These are phyloP conservation scores for Dynastes maya DNA, from an alignment of 2,888 invertebrate species.

Conservation along the genomic window DNA sequence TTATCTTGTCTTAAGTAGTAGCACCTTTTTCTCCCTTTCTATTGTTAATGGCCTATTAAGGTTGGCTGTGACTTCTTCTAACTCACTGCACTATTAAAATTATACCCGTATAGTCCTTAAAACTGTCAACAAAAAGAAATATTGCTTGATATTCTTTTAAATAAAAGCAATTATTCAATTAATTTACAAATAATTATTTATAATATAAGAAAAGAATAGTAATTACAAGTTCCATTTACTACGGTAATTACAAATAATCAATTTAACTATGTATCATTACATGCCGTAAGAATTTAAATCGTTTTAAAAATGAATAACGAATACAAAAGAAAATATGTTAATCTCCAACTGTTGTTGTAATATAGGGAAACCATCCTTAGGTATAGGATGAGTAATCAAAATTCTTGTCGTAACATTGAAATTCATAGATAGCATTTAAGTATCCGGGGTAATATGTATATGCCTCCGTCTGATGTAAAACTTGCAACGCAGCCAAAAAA, in stretches of 20 bases:
- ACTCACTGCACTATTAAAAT: no score
- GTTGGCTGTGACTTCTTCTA: constrained; percentile 35
- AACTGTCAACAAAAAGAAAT: no score
- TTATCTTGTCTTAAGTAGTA: constrained; percentile 56
- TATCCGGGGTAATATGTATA: constrained; percentile 45
- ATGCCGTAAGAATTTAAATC: constrained; percentile 29
- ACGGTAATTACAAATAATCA: no score
- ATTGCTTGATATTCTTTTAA: no score
- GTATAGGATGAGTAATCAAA: constrained; percentile 47
- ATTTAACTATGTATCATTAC: no score
- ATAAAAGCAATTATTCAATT: no score
- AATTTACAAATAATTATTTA: no score
- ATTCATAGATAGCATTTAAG: constrained; percentile 49
- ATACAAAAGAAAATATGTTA: constrained; percentile 29
- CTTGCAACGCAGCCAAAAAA: constrained; percentile 45
- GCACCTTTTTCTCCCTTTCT: constrained; percentile 49
- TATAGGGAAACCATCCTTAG: constrained; percentile 35
- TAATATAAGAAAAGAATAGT: neutral
- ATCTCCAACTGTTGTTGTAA: constrained; percentile 41
- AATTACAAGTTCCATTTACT: constrained; percentile 7
- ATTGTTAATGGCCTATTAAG: constrained; percentile 53
- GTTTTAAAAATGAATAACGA: constrained; percentile 31
- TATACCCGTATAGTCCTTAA: no score
- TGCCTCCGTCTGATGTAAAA: constrained; percentile 45
- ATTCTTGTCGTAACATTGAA: constrained; percentile 44